Base-by-base conservation (phyloP, 2,797 vertebrate species). In the Sebastes goodei region DNA sequence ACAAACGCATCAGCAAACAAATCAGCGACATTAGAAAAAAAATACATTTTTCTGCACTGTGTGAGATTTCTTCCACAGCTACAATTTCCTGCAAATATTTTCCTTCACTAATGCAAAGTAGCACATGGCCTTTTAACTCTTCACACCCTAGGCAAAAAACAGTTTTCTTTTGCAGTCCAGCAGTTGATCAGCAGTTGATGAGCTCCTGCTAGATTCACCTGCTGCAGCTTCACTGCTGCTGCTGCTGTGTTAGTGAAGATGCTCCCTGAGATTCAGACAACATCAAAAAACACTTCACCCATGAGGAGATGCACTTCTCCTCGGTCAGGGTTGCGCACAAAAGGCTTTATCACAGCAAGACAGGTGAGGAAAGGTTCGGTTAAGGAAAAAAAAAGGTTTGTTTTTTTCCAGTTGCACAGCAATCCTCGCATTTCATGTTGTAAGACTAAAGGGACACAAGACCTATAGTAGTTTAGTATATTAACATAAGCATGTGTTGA, bases 1-100 rank as follows among this genome's bases (percentile, higher is more conserved):
- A 83, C 67, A 88, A 81, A 86, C 15, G 77, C 35, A 72, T 53
- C 61, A 81, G 73, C 69, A 83, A 74, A 68, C 42, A 86, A 72
- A 83, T 70, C 60, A 71, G 57, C 57, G n/a, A 35, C 46, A 62
- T 67, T 55, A 64, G 6, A 46, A 46, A 61, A 59, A 32, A 7
- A 17, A 7, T 0, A 46, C 1, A 35, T 76, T 81, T 65, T 76
- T 65, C 55, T 32, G 6, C 56, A 81, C 33, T 35, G 17, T 69
- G 77, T 86, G 79, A 80, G 73, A 74, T 74, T 11, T 32, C 68
- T 77, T 67, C 61, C 42, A 17, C 20, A 70, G 15, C 9, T 20
- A 30, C 4, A 65, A 15, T 61, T 67, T 29, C 56, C 17, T 57
- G 29, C 33, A 56, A 60, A 71, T 61, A 21, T 61, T 71, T 64